Evolutionary conservation across 2,888 invertebrate genomes (phyloP).

Genomic region (Siphlonurus alternatus): DNA sequence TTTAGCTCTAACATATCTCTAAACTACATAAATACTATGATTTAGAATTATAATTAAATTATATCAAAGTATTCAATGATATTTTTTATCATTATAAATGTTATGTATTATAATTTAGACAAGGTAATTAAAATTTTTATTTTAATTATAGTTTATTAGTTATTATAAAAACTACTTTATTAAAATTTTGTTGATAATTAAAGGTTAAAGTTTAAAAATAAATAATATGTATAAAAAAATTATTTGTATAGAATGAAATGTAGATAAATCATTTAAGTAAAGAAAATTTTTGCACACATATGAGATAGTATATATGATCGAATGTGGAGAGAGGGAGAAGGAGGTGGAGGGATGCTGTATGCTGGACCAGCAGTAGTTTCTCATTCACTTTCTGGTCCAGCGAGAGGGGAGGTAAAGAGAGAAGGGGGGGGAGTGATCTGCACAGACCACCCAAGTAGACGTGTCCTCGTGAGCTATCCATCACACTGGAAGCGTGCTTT

Average conservation of each 20-base stretch:
- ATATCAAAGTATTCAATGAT: too few relatives aligned
- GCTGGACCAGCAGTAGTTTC: not conserved
- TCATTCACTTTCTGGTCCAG: constrained; percentile 2
- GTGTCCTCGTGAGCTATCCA: constrained; percentile 2
- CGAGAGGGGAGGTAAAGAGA: not conserved
- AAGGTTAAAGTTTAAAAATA: not conserved
- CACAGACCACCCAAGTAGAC: constrained; percentile 1
- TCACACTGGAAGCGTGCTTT: not conserved
- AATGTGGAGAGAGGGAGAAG: not conserved
- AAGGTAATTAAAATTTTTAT: not conserved
- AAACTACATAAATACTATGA: too few relatives aligned
- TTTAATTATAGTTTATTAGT: not conserved
- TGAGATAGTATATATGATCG: not conserved
- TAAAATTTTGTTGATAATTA: not conserved
- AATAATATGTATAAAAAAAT: too few relatives aligned
- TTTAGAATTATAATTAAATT: too few relatives aligned
- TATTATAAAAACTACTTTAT: not conserved
- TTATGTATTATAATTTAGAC: not conserved
- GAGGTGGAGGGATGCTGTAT: not conserved
- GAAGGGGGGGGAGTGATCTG: too few relatives aligned
- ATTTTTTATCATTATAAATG: too few relatives aligned
- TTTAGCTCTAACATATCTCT: too few relatives aligned
- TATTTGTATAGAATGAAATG: too few relatives aligned
- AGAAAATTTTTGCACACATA: not conserved
- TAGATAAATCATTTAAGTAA: not conserved